Base-by-base conservation (phyloP, 2,113 vertebrate genomes). In the Mobula birostris region DNA sequence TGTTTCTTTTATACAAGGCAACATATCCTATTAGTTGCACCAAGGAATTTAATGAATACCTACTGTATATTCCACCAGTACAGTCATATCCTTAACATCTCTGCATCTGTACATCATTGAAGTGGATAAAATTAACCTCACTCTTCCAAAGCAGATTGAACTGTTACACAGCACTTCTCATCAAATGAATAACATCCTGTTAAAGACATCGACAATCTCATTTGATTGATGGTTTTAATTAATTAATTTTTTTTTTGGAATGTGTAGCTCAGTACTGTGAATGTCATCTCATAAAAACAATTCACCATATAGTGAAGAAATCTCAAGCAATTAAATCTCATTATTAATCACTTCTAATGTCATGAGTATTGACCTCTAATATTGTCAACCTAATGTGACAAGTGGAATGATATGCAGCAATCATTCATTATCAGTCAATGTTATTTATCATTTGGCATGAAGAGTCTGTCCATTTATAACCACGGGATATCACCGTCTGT, bases 1-100 rank as follows among this genome's bases (percentile, higher is more conserved):
- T 58, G 82, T 90, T n/a, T 68, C 61, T n/a, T 90, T 90, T 66
- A 90, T 32, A 90, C 29, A 68, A 68, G 58, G 85, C 61, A 90
- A 90, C 85, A 90, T 66, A 90, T 15, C 14, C n/a, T 90, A 66
- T 66, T 32, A 66, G 61, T 63, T 66, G 85, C 85, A 90, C 61
- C 58, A 90, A 90, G 7, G 63, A 68, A 15, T 66, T 90, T 90
- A 90, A 88, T n/a, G 83, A 63, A 90, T 27, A 87, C 29, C 29
- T 68, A 48, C 48, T 48, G 48, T 48, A 90, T 29, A 90, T 66
- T 90, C n/a, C 85, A 19, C 85, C 14, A 63, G 85, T 90, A 32
- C 85, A 90, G 7, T 29, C 61, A 90, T n/a, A 66, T 90, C 27
- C 2, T 61, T 87, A 87, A 61, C n/a, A n/a, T 5, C 29, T 29